phyloP scores from a whole-genome alignment of 2,888 invertebrate genomes.

The Aphrophora alni region DNA sequence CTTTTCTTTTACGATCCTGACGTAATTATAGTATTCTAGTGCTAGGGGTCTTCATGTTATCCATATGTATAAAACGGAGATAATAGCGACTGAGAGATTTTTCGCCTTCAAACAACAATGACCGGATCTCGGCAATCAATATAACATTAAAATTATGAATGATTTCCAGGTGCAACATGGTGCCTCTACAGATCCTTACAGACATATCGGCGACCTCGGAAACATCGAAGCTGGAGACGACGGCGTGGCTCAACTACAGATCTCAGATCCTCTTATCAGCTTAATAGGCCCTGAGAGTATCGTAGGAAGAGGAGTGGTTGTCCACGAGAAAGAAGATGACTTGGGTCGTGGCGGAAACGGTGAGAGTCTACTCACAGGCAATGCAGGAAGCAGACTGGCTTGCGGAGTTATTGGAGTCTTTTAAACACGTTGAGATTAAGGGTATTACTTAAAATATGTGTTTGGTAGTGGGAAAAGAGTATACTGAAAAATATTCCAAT shows the following conservation, averaged over 20 bases:
- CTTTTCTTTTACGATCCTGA: too few relatives aligned
- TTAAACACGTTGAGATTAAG: too few relatives aligned
- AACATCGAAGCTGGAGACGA: conserved; percentile 71
- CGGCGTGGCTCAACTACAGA: conserved; percentile 64
- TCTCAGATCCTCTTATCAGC: conserved; percentile 70
- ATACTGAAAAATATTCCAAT: too few relatives aligned
- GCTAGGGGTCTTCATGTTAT: too few relatives aligned
- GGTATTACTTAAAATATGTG: too few relatives aligned
- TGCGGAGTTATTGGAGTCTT: conserved; percentile 77
- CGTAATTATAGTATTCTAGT: too few relatives aligned
- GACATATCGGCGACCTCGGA: conserved; percentile 87
- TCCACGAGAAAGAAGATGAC: conserved; percentile 78
- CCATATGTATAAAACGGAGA: too few relatives aligned
- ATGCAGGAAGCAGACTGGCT: conserved; percentile 79
- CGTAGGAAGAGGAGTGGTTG: conserved; percentile 77
- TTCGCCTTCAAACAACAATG: too few relatives aligned
- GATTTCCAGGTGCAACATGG: conserved; percentile 72
- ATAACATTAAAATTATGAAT: not conserved
- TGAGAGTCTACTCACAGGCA: conserved; percentile 80
- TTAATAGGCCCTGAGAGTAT: conserved; percentile 69
- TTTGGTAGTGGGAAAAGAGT: too few relatives aligned
- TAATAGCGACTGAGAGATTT: too few relatives aligned
- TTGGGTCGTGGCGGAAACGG: conserved; percentile 68
- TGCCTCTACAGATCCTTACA: conserved; percentile 68
- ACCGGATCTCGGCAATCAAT: too few relatives aligned